Evolutionary conservation across 2,113 vertebrate species (phyloP), one percentile per base, ranked within the genome.

Genomic region (Calcarius ornatus): DNA sequence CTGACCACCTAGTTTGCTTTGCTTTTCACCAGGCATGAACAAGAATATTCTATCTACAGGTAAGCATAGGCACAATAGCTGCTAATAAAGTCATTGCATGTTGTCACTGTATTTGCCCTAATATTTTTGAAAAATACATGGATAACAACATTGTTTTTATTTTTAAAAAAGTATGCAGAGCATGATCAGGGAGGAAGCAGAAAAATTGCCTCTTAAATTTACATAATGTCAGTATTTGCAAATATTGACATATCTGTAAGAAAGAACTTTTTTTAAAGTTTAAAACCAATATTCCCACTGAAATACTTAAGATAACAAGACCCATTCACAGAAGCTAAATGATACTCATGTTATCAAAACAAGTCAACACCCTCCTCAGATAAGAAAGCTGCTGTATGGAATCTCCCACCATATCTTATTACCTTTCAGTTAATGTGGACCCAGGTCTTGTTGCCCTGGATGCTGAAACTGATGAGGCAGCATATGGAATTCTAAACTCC

Each of bases 341-440:
- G 11, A 33, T 20, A 47, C 1, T 31, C 17, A 42, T 8, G 7
- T 8, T 40, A 22, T 22, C 15, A 51, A 45, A 69, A 37, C 42
- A 71, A 31, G 12, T 9, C n/a, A 47, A 71, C 40, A 14, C 0
- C 0, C 10, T 25, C 11, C 27, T 45, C 27, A 68, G 15, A 11
- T 10, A 50, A 71, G 12, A 45, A 86, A 86, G 16, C 1, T 84
- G 12, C 19, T 78, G 75, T 5, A 82, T 27, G 12, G 15, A 9
- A 57, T 50, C 15, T 91, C 90, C 12, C 51, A 68, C 33, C 9
- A 82, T 38, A 76, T 83, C 15, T 22, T 76, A 57, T 48, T 95
- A 98, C 98, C 98, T 98, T 82, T 91, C 92, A 15, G 84, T 73
- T 72, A 95, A 73, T 11, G 86, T 42, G 5, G 91, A 59, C 22